phyloP scores from a whole-genome alignment of 2,113 vertebrate genomes.

The Cacatua alba region DNA sequence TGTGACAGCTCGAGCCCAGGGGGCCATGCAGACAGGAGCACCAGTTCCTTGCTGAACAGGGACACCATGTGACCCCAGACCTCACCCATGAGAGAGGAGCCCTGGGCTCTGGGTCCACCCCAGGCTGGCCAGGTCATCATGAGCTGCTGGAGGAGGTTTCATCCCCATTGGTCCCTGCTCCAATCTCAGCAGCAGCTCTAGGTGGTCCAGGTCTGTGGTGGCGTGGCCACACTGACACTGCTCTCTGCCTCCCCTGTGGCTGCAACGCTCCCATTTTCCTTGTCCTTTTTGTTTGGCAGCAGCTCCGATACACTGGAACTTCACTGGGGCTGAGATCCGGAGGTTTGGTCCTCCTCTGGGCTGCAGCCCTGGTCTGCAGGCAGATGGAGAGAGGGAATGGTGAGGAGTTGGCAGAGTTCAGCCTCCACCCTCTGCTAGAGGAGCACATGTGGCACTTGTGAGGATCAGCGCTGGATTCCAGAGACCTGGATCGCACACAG shows the following conservation, averaged over 20 bases:
- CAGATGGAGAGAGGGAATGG: not conserved
- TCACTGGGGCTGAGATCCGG: constrained; percentile 49
- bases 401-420: not conserved
- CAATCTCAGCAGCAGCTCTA: not conserved
- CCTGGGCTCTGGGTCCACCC: not conserved
- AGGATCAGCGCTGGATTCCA: not conserved
- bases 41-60: not conserved
- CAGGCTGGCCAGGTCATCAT: rapidly evolving
- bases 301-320: constrained; percentile 65
- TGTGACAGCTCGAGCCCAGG: not conserved
- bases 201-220: not conserved
- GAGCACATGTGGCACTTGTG: rapidly evolving
- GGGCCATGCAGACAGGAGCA: not conserved
- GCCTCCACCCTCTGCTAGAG: not conserved
- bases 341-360: constrained; percentile 67
- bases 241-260: constrained; percentile 64
- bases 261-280: constrained; percentile 63
- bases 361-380: constrained; percentile 67
- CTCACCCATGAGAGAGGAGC: not conserved
- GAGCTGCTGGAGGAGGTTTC: not conserved
- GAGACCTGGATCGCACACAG: not conserved
- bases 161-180: not conserved
- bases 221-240: constrained; percentile 53
- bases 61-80: rapidly evolving
- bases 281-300: constrained; percentile 52